Conservation (phyloP, 2,888 invertebrate species). For the Tubulanus polymorphus region DNA sequence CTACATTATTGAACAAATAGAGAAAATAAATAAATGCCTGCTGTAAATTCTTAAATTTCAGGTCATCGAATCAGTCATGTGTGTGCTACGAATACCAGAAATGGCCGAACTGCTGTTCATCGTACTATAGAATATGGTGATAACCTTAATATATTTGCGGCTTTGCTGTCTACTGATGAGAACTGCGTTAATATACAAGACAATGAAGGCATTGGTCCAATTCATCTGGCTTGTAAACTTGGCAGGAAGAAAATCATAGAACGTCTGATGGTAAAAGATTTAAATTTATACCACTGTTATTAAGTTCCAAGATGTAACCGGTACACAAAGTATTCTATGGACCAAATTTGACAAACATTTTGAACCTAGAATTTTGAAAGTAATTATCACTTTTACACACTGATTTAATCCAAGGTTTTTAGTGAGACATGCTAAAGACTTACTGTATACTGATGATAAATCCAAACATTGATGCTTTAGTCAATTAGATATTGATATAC, state of each 20-base stretch:
- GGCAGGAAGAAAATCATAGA: slow-evolving; percentile 34
- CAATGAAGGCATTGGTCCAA: slow-evolving; percentile 31
- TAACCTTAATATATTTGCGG: slow-evolving; percentile 23
- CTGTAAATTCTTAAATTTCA: slow-evolving; percentile 18
- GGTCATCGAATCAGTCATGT: slow-evolving; percentile 42
- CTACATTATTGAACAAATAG: too few species aligned
- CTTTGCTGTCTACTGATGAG: slow-evolving; percentile 30
- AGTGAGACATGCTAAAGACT: too few species aligned
- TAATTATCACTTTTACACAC: too few species aligned
- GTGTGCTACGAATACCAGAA: slow-evolving; percentile 38
- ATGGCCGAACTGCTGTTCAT: slow-evolving; percentile 38
- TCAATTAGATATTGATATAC: too few species aligned
- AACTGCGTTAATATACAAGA: slow-evolving; percentile 39
- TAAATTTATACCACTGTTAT: background rate
- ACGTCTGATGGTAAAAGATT: slow-evolving; percentile 31
- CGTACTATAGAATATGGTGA: slow-evolving; percentile 36
- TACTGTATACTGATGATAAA: too few species aligned
- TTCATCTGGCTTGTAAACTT: slow-evolving; percentile 39
- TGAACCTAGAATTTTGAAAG: too few species aligned
- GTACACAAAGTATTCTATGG: too few species aligned
- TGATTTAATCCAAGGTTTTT: too few species aligned
- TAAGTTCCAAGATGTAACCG: background rate
- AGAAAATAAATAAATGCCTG: too few species aligned
- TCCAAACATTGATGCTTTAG: too few species aligned
- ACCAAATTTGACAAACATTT: too few species aligned